Conservation (phyloP, 2,113 vertebrate species). For the Echinops telfairi region DNA sequence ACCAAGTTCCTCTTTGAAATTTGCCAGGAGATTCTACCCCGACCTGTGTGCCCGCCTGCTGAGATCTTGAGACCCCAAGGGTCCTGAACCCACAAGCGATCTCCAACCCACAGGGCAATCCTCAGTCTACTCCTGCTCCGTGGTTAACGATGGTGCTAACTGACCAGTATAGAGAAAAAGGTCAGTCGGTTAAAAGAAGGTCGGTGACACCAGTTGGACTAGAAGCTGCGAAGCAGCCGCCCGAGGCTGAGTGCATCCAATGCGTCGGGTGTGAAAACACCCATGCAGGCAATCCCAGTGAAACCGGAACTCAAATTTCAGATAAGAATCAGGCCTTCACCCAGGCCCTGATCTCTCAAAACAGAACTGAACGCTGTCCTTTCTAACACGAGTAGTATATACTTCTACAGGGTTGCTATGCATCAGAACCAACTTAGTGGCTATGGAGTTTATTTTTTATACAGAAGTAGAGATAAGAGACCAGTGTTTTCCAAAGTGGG, state of each 20-base stretch:
- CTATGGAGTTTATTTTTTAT: too few species aligned
- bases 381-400: not conserved
- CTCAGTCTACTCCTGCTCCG: not conserved
- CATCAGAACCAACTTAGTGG: too few species aligned
- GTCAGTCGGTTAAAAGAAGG: constrained; percentile 4
- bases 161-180: constrained; percentile 12
- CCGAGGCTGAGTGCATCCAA: not conserved
- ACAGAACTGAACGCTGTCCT: not conserved
- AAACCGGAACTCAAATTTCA: not conserved
- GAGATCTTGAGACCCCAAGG: not conserved
- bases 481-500: too few species aligned
- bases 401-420: not conserved
- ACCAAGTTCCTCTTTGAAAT: constrained; percentile 13
- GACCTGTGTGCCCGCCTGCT: not conserved
- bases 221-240: not conserved
- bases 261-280: not conserved
- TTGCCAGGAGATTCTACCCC: not conserved
- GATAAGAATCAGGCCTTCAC: not conserved
- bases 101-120: not conserved
- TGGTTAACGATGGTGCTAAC: not conserved
- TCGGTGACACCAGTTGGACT: constrained; percentile 35
- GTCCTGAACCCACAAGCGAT: constrained; percentile 24
- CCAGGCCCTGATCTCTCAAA: not conserved
- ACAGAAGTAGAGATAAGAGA: too few species aligned
- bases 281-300: not conserved